Evolutionary conservation across 2,113 vertebrate genomes (phyloP).

Genomic region (Fregata magnificens): DNA sequence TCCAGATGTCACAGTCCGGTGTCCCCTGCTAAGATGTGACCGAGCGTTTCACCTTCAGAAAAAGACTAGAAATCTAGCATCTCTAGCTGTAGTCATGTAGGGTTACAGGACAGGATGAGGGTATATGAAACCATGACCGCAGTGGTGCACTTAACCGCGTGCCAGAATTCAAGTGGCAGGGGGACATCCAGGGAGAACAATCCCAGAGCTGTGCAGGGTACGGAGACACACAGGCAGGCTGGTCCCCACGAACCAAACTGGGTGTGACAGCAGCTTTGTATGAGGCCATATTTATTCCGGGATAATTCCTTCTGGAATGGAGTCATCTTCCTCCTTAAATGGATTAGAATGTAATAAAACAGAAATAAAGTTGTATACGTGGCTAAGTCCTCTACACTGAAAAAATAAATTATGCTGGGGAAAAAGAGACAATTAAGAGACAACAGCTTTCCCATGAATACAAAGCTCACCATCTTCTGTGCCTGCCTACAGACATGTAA

Average conservation of each 20-base stretch:
- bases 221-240: background rate
- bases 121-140: background rate
- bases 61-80: background rate
- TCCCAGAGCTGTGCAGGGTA: background rate
- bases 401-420: background rate
- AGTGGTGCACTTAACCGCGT: background rate
- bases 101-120: background rate
- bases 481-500: background rate
- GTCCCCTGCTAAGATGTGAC: background rate
- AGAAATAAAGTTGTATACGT: background rate
- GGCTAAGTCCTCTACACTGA: background rate
- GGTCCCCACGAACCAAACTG: background rate
- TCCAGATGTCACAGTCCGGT: background rate
- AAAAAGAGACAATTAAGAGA: background rate
- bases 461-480: background rate
- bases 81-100: background rate
- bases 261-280: background rate
- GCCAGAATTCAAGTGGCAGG: background rate
- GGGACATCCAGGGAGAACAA: background rate
- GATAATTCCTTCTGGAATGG: background rate
- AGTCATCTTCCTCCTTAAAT: background rate
- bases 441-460: background rate
- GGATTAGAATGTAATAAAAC: background rate
- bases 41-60: background rate
- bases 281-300: background rate